Base-by-base conservation (phyloP, 2,797 vertebrate species). In the Sciaenops ocellatus region DNA sequence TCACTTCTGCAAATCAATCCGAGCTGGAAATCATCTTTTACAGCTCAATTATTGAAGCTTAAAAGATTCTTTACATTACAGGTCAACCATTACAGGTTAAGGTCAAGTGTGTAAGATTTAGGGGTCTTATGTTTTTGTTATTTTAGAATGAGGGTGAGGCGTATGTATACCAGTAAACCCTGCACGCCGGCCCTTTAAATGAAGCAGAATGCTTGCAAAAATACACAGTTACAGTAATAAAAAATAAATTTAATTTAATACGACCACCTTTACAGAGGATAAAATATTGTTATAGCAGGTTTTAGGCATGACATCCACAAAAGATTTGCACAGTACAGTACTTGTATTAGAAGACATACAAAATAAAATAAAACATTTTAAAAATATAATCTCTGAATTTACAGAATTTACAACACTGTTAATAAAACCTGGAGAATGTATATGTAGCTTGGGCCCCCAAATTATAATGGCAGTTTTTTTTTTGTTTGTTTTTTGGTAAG, bases 331-430 rank as follows among this genome's bases (percentile, higher is more conserved):
- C n/a, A 17, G 8, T 26, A 48, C 5, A 26, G 44, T 15, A 28
- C 12, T 48, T 10, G 6, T 13, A 48, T 26, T 51, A 13, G 11
- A n/a, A 13, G 20, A 44, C 34, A 44, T 13, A 69, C 8, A 52
- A 44, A 60, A 1, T 20, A n/a, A 6, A 3, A 11, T 8, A 26
- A 15, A 59, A 69, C 30, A 72, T 56, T 59, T 42, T 3, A 51
- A 69, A 61, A 48, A 84, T 75, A 85, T 7, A 48, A 56, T 76
- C 54, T 89, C 5, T 70, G 9, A 76, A 86, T 54, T 78, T 86
- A 91, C 85, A 91, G 0, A 52, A 80, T 80, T 0, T 78, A 83
- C 78, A 87, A 11, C 6, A 46, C 0, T 8, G 10, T 7, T 44
- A 17, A 44, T 50, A 38, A 12, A 47, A 38, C 7, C 34, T 38